Evolutionary conservation across 1,140 invertebrate species (phyloP), one percentile per base, ranked within the genome.

Genomic region (Sinella curviseta): DNA sequence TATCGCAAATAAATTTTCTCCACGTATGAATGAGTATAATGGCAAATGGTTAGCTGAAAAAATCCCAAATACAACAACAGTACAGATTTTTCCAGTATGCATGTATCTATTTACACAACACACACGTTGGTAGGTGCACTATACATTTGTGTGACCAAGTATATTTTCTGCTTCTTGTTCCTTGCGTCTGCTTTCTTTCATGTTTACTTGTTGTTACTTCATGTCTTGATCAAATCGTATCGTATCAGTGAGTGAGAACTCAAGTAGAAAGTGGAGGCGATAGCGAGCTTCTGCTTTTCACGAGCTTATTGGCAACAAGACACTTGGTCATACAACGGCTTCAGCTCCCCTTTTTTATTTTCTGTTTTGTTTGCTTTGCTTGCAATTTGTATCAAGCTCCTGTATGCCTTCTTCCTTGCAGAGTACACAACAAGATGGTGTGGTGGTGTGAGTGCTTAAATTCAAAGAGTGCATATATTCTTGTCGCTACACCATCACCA

Each of bases 171-270:
- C 8, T 48, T 48, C 20, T 48, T 48, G 39, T 20, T 20, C 20
- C 39, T 48, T 48, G 8, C 8, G 39, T 48, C 39, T 60, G 57
- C 24, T 60, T 60, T 26, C 24, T 60, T 60, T 60, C 57, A 60
- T 60, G 57, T 70, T 70, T 31, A 70, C 65, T 70, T 33, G 65
- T 33, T 70, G 65, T 70, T 31, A 31, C 26, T 70, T n/a, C 31
- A 70, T 70, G 31, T 70, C 31, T 30, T 33, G 65, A 70, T 70
- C 65, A 33, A 70, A 70, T 33, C 12, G 65, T 31, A 70, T 70
- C 30, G 31, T 8, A 4, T 24, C 8, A 70, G 24, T 2, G 26
- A 33, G 12, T 33, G 30, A 4, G 57, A 70, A 4, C 8, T 70
- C 65, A 70, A 33, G 24, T 4, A 17, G 31, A 70, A 33, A 30